Conservation (phyloP, 1,140 invertebrate genomes). For the Macrosteles quadrilineatus region DNA sequence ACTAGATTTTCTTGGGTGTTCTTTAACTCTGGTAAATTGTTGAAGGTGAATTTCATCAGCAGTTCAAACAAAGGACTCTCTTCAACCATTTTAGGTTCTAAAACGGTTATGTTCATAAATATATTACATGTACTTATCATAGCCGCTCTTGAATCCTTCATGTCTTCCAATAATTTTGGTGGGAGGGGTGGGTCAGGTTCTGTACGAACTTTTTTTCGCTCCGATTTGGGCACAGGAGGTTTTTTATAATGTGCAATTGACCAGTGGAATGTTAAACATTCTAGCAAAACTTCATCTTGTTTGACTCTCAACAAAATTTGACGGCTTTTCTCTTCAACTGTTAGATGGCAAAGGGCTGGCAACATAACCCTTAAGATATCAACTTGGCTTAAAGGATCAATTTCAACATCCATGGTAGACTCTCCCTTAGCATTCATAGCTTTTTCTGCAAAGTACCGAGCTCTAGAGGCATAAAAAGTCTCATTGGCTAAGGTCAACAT, state of each 20-base stretch:
- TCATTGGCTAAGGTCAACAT: constrained; percentile 78
- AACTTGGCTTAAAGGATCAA: constrained; percentile 62
- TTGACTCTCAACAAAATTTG: constrained; percentile 77
- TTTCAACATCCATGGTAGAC: constrained; percentile 54
- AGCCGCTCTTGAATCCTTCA: constrained; percentile 77
- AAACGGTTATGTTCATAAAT: constrained; percentile 88
- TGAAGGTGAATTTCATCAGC: constrained; percentile 83
- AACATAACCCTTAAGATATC: constrained; percentile 81
- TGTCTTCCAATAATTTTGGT: constrained; percentile 70
- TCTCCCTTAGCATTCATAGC: constrained; percentile 51
- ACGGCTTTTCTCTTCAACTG: constrained; percentile 84
- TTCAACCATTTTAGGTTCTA: constrained; percentile 80
- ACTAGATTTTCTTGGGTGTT: constrained; percentile 81
- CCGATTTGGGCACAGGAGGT: constrained; percentile 74
- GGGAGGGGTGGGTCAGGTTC: constrained; percentile 74
- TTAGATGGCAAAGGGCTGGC: constrained; percentile 85
- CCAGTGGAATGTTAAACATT: constrained; percentile 81
- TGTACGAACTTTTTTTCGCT: constrained; percentile 69
- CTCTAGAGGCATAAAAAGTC: constrained; percentile 68
- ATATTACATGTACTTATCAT: constrained; percentile 88
- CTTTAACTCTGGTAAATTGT: constrained; percentile 81
- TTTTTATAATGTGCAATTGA: constrained; percentile 83
- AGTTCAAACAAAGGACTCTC: constrained; percentile 73
- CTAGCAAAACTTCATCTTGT: constrained; percentile 76
- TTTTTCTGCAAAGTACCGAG: constrained; percentile 56